Base-by-base conservation (phyloP, 2,888 invertebrate genomes). In the Nomada fucata region DNA sequence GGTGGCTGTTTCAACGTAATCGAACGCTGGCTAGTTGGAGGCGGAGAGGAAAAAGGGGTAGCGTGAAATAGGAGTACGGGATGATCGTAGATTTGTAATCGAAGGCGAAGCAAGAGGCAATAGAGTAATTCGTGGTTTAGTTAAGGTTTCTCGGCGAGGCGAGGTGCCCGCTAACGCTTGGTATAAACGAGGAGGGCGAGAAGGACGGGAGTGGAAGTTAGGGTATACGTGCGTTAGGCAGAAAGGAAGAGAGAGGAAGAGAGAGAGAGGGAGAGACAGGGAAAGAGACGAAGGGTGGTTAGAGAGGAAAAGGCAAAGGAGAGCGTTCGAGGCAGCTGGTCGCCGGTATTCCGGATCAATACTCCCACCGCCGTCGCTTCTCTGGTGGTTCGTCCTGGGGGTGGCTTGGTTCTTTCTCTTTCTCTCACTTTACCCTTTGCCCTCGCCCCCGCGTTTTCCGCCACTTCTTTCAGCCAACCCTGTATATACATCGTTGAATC, bases 311-410 rank as follows among this genome's bases (percentile, higher is more conserved):
- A 82, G 83, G 80, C 78, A 89, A 89, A 90, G 90, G 89, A 89
- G 88, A 89, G 88, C 79, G 89, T 89, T 90, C 89, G 87, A 89
- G 90, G 90, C 89, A 89, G 89, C 90, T 89, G 90, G 89, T 90
- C 89, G 92, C 90, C 91, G 91, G 89, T 91, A 92, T 92, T 92
- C 89, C 92, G 92, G 93, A 93, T 93, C 93, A 93, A 93, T 93
- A 93, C 93, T 93, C 92, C 92, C 91, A 91, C 92, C 88, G 85
- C 65, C 84, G 82, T 79, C 74, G 83, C 87, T 88, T 78, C 89
- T 88, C 89, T 88, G 81, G 86, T 76, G 86, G 80, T 85, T 83
- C 71, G 76, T 84, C 78, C 47, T 47, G 47, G 47, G 85, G 86
- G 79, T 82, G 68, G 72, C 73, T 74, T 55, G 59, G 44, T 76